phyloP scores from a whole-genome alignment of 2,888 invertebrate species.

The Pyrocoelia pectoralis region DNA sequence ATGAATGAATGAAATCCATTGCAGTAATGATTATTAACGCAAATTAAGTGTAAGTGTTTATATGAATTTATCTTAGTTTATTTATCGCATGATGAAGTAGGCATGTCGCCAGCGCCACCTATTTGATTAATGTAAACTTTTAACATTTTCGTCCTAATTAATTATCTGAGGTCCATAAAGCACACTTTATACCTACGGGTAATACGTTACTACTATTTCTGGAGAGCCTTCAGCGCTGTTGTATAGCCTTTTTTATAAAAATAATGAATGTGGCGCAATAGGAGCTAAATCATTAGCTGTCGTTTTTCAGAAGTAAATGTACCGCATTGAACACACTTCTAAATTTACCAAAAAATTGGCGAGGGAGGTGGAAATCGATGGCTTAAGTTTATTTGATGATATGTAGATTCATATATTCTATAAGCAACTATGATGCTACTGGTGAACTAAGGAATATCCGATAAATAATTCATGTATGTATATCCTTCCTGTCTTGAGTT shows the following conservation, averaged over 20 bases:
- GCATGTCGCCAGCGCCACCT: no score
- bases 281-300: not conserved
- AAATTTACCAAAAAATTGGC: not conserved
- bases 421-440: not conserved
- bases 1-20: no score
- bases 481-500: not conserved
- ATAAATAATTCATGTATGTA: not conserved
- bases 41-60: no score
- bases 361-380: no score
- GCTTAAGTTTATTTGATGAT: not conserved
- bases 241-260: no score
- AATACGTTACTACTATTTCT: no score
- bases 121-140: not conserved
- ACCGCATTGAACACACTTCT: no score
- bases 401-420: not conserved
- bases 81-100: no score
- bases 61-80: no score
- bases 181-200: no score
- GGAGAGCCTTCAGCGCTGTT: no score
- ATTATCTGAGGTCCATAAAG: not conserved
- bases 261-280: not conserved
- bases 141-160: not conserved
- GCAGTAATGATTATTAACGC: no score
- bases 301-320: not conserved
- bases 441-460: not conserved